phyloP scores from a whole-genome alignment of 2,797 vertebrate genomes.

The Meda fulgida region DNA sequence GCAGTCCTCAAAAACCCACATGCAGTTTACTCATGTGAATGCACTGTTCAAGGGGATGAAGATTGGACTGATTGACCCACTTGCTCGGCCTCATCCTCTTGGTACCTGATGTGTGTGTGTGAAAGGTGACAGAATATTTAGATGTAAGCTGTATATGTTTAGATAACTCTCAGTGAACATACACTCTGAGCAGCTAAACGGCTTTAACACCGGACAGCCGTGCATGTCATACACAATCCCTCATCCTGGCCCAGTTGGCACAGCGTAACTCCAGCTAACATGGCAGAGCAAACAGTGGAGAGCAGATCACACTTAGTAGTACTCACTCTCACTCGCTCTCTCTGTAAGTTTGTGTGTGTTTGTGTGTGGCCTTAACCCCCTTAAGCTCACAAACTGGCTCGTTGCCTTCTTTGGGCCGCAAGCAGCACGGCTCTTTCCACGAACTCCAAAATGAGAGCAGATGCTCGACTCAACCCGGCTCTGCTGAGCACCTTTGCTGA shows the following conservation, averaged over 20 bases:
- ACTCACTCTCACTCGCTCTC: slow-evolving; percentile 28
- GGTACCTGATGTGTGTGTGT: slow-evolving; percentile 45
- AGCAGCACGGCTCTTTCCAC: slow-evolving; percentile 41
- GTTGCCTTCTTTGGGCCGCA: slow-evolving; percentile 45
- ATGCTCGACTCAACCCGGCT: slow-evolving; percentile 36
- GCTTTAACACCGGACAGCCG: slow-evolving; percentile 70
- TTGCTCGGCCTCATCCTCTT: slow-evolving; percentile 62
- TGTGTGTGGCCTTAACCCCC: slow-evolving; percentile 48
- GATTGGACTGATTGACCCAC: slow-evolving; percentile 53
- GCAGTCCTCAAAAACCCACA: slow-evolving; percentile 36
- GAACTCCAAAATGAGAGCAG: slow-evolving; percentile 56
- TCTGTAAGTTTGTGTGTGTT: slow-evolving; percentile 39
- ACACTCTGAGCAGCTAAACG: slow-evolving; percentile 41
- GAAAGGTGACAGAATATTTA: slow-evolving; percentile 42
- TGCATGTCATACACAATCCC: slow-evolving; percentile 76
- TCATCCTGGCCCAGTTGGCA: slow-evolving; percentile 79
- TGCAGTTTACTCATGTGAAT: not conserved
- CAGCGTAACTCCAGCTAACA: slow-evolving; percentile 48
- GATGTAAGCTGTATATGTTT: slow-evolving; percentile 49
- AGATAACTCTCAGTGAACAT: slow-evolving; percentile 50
- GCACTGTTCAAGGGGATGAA: slow-evolving; percentile 28
- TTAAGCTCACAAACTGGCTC: slow-evolving; percentile 58
- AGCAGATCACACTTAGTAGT: slow-evolving; percentile 44
- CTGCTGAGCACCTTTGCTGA: slow-evolving; percentile 33
- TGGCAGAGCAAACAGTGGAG: slow-evolving; percentile 44